Evolutionary conservation across 1,140 invertebrate genomes (phyloP).

Genomic region (Zaprionus africanus): DNA sequence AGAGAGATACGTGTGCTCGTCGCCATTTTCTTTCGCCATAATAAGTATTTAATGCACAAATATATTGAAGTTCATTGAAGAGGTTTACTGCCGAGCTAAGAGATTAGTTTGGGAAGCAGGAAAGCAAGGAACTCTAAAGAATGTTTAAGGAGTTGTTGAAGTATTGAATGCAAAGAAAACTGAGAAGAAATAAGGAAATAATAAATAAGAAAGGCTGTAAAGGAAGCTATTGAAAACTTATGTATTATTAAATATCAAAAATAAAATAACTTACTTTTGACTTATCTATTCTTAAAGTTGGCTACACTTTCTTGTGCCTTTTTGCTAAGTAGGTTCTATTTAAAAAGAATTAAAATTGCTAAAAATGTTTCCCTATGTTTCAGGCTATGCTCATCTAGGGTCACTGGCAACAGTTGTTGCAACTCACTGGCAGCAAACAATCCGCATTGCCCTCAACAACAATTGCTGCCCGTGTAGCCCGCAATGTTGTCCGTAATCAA

Average conservation of each 20-base stretch:
- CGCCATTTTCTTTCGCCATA: background rate
- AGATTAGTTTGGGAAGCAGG: slow-evolving; percentile 24
- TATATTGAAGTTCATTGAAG: background rate
- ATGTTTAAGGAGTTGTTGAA: too few species aligned
- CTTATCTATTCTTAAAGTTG: too few species aligned
- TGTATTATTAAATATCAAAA: too few species aligned
- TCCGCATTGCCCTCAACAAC: background rate
- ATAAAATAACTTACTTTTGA: too few species aligned
- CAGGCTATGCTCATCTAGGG: background rate
- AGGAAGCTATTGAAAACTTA: too few species aligned
- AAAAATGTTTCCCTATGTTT: background rate
- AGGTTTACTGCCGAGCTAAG: too few species aligned
- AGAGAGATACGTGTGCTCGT: background rate
- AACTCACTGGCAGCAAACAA: background rate
- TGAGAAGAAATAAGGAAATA: too few species aligned
- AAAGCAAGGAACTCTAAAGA: slow-evolving; percentile 17
- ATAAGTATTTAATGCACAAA: background rate
- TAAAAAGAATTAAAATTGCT: too few species aligned
- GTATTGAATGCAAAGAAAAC: too few species aligned
- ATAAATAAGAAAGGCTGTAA: too few species aligned
- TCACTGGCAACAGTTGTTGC: background rate
- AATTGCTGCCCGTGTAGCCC: background rate
- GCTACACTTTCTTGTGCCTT: too few species aligned
- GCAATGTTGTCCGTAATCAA: slow-evolving; percentile 55
- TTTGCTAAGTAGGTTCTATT: slow-evolving; percentile 21